Evolutionary conservation across 2,113 vertebrate species (phyloP).

Genomic region (Chitala chitala): DNA sequence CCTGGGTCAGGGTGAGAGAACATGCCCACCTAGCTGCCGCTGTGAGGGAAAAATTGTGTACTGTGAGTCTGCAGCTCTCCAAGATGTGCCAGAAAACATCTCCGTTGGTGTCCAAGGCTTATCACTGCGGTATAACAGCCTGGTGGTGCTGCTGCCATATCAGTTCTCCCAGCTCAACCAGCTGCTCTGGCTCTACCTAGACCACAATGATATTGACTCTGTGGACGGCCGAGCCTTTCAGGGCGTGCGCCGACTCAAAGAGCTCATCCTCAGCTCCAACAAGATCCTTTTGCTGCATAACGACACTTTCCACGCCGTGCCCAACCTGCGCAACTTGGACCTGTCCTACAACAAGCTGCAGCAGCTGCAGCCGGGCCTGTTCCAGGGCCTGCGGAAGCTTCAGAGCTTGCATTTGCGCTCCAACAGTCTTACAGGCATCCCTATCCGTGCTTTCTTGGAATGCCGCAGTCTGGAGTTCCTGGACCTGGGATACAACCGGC

Average conservation of each 20-base stretch:
- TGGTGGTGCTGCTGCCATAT: slow-evolving; percentile 84
- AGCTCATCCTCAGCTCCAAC: slow-evolving; percentile 96
- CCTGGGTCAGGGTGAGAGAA: slow-evolving; percentile 78
- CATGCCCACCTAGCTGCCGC: slow-evolving; percentile 86
- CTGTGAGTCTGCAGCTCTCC: slow-evolving; percentile 87
- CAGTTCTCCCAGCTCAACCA: slow-evolving; percentile 95
- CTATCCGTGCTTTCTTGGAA: slow-evolving; percentile 88
- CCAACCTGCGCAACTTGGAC: slow-evolving; percentile 94
- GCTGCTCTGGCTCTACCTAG: slow-evolving; percentile 96
- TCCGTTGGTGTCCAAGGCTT: slow-evolving; percentile 90
- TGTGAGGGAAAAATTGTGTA: slow-evolving; percentile 98
- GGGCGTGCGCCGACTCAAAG: slow-evolving; percentile 90
- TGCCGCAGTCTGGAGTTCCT: slow-evolving; percentile 95
- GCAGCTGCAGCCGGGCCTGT: slow-evolving; percentile 83
- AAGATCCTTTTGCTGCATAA: slow-evolving; percentile 88
- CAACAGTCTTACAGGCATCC: slow-evolving; percentile 85
- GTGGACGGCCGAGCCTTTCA: slow-evolving; percentile 92
- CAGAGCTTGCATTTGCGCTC: slow-evolving; percentile 90
- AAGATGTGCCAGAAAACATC: slow-evolving; percentile 92
- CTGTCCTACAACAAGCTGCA: slow-evolving; percentile 96
- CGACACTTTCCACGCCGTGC: slow-evolving; percentile 88
- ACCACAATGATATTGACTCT: slow-evolving; percentile 89
- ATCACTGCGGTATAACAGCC: slow-evolving; percentile 91
- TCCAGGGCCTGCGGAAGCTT: slow-evolving; percentile 89
- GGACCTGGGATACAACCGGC: slow-evolving; percentile 94